Base-by-base conservation (phyloP, 2,888 invertebrate species). In the Heliconius erato region DNA sequence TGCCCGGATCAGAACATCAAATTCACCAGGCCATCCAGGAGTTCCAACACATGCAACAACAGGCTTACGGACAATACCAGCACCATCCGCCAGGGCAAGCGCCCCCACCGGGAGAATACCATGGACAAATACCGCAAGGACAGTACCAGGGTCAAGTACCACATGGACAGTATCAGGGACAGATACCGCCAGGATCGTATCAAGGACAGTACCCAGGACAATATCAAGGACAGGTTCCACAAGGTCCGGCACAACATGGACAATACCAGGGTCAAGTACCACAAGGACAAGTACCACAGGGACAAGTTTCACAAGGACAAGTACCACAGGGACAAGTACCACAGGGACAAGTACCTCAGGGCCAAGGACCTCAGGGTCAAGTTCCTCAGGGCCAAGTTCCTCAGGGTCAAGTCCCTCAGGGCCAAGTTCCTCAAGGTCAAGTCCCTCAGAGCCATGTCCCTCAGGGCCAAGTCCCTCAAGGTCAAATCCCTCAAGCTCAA, bases 1-100 rank as follows among this genome's bases (percentile, higher is more conserved):
- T 95, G 4, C 94, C 95, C 3, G 95, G 95, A 11, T 91, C 94
- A 1, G 91, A 94, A 79, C 94, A 94, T 84, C 95, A 96, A 85
- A 91, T 95, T 54, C 92, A 94, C 49, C 93, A 93, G 85, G 93
- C 93, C 2, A 90, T 92, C 16, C 91, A 92, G 67, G 88, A 87
- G 78, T 91, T 89, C 85, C 90, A 91, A 26, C 83, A 87, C 35
- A 83, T 85, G 23, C 86, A 84, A 80, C 85, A 92, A 32, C 92
- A 91, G 83, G 88, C 87, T 0, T 86, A 87, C 35, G 87, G 87
- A n/a, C 86, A 88, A 23, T 92, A 87, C 44, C 88, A 86, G 71
- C 85, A 85, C 83, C 82, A 88, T 86, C 71, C 87, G 85, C 65
- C 90, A 86, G 72, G 90, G 86, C 85, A 84, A 32, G 82, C 59